A percentile compares a stretch with the other conserved stretches of the same genome.
These are phyloP conservation scores for Atlantisia rogersi DNA, from an alignment of 2,113 vertebrate genomes.

Conservation along the genomic window DNA sequence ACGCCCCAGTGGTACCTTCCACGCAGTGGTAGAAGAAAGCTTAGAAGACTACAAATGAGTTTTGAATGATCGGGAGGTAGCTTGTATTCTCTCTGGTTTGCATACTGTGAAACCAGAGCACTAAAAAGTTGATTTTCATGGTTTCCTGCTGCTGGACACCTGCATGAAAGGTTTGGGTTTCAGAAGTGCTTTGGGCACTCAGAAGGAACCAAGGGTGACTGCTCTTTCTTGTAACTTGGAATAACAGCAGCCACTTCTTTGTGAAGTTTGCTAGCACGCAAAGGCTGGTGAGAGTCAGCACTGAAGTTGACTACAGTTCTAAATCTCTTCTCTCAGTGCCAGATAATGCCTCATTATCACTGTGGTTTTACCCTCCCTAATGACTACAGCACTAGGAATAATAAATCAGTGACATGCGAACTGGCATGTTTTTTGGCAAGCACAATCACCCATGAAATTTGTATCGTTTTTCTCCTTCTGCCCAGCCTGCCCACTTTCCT, in stretches of 20 bases:
- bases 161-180: neutral
- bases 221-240: neutral
- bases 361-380: slow-evolving; percentile 7
- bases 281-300: neutral
- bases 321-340: neutral
- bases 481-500: neutral
- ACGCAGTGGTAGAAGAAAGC: neutral
- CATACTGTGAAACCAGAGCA: neutral
- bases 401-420: neutral
- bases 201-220: neutral
- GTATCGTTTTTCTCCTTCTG: neutral
- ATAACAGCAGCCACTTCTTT: neutral
- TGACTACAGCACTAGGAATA: slow-evolving; percentile 4
- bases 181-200: accelerated
- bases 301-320: neutral
- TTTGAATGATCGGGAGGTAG: neutral
- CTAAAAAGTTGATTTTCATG: neutral
- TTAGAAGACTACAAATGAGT: neutral
- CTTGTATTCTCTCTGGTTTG: neutral
- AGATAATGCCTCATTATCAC: neutral
- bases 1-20: accelerated
- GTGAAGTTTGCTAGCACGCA: neutral
- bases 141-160: neutral
- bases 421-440: neutral
- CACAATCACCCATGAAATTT: neutral